A percentile compares a stretch with the other conserved stretches of the same genome.
phyloP scores from a whole-genome alignment of 2,797 vertebrate species.

The Pipistrellus pygmaeus region DNA sequence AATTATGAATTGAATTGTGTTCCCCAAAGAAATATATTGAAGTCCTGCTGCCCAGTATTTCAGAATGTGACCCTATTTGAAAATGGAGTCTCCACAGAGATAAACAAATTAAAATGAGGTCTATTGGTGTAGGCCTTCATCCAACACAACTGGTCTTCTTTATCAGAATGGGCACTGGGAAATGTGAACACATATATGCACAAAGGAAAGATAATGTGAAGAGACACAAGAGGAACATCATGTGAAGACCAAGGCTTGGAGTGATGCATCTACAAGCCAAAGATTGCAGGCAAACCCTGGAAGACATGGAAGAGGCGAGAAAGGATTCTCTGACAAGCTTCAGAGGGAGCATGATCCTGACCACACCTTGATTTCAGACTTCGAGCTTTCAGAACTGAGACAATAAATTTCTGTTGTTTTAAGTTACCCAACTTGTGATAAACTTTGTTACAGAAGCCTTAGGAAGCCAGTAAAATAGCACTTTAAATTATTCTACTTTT shows the following conservation, averaged over 20 bases:
- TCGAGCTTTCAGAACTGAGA: neutral
- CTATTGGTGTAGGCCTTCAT: neutral
- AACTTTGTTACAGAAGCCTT: neutral
- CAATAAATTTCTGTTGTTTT: neutral
- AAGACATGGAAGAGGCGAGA: neutral
- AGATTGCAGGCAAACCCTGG: neutral
- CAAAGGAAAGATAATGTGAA: neutral
- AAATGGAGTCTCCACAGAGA: neutral
- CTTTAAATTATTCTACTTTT: neutral
- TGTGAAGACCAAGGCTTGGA: neutral
- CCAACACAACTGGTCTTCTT: neutral
- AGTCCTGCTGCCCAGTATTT: neutral
- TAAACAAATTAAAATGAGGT: neutral
- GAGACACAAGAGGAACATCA: neutral
- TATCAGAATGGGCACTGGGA: neutral
- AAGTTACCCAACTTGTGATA: neutral
- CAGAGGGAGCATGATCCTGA: neutral
- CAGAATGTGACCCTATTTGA: neutral
- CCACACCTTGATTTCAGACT: neutral
- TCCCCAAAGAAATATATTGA: neutral
- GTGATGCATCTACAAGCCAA: too few species aligned
- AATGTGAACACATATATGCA: neutral
- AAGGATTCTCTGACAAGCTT: neutral
- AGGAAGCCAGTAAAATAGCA: neutral
- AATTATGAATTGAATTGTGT: neutral